A percentile compares a stretch with the other conserved stretches of the same genome.
These are phyloP conservation scores for Penelope pileata DNA, from an alignment of 2,113 vertebrate species.

Conservation along the genomic window DNA sequence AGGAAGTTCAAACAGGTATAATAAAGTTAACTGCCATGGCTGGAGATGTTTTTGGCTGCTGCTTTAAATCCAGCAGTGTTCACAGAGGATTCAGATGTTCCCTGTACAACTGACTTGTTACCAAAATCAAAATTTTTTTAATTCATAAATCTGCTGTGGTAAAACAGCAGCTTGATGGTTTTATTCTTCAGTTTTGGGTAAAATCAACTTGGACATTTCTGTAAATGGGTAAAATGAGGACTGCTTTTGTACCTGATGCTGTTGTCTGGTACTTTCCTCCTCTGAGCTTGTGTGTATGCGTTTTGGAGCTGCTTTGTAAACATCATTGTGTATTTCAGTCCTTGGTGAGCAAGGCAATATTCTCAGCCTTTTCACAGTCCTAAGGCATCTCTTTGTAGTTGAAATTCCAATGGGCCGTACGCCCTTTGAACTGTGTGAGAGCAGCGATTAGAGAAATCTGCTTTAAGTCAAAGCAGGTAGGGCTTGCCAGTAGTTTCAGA, in stretches of 20 bases:
- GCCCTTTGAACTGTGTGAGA: background rate
- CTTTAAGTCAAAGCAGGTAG: background rate
- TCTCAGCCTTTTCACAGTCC: background rate
- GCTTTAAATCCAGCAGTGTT: background rate
- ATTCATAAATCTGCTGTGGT: background rate
- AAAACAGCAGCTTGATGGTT: background rate
- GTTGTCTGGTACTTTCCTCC: background rate
- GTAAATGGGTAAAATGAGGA: background rate
- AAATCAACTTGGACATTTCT: background rate
- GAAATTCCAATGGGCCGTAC: background rate
- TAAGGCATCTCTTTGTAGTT: background rate
- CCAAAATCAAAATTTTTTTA: background rate
- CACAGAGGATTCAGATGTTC: background rate
- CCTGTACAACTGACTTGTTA: background rate
- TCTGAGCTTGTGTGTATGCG: background rate
- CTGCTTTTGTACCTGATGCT: background rate
- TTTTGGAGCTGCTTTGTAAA: background rate
- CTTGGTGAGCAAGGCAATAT: background rate
- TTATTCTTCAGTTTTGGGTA: background rate
- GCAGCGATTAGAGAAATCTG: background rate
- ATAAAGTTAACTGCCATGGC: background rate
- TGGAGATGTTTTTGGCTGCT: rapidly evolving
- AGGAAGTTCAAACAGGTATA: slow-evolving; percentile 94
- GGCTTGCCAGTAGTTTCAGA: background rate
- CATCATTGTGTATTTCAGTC: rapidly evolving